phyloP scores from a whole-genome alignment of 2,113 vertebrate species.

The Callithrix jacchus region DNA sequence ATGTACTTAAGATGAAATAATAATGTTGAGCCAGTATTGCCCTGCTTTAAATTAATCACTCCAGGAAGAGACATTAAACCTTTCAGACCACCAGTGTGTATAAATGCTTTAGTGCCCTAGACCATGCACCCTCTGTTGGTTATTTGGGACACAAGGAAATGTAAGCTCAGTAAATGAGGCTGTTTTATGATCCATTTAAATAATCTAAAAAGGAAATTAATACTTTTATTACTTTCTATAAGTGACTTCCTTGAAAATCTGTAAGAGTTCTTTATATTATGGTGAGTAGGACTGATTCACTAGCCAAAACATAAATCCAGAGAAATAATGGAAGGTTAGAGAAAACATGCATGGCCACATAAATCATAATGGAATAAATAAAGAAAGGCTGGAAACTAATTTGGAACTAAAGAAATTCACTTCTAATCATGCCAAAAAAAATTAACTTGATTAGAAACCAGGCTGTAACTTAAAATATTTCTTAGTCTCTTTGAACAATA shows the following conservation, averaged over 20 bases:
- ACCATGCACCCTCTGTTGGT: slow-evolving; percentile 37
- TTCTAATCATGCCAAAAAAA: neutral
- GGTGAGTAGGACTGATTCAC: neutral
- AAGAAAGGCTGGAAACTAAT: neutral
- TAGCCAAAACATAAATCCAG: neutral
- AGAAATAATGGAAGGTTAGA: neutral
- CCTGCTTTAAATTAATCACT: slow-evolving; percentile 69
- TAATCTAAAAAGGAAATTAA: slow-evolving; percentile 80
- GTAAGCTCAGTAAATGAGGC: slow-evolving; percentile 63
- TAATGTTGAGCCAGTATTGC: slow-evolving; percentile 51
- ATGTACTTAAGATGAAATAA: slow-evolving; percentile 72
- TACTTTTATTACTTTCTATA: slow-evolving; percentile 74
- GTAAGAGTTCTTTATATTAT: slow-evolving; percentile 51
- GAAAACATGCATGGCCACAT: neutral
- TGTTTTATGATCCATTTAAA: slow-evolving; percentile 75
- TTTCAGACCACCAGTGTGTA: slow-evolving; percentile 70
- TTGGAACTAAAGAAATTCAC: neutral
- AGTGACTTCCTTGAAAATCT: slow-evolving; percentile 69
- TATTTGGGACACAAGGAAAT: slow-evolving; percentile 57
- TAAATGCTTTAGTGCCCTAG: slow-evolving; percentile 26
- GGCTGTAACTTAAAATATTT: neutral
- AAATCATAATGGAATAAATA: slow-evolving; percentile 23
- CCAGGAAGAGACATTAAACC: slow-evolving; percentile 74
- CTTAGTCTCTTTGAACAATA: neutral
- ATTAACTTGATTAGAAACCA: neutral